phyloP scores from a whole-genome alignment of 2,797 vertebrate species.

The Coccyzus lansbergi region DNA sequence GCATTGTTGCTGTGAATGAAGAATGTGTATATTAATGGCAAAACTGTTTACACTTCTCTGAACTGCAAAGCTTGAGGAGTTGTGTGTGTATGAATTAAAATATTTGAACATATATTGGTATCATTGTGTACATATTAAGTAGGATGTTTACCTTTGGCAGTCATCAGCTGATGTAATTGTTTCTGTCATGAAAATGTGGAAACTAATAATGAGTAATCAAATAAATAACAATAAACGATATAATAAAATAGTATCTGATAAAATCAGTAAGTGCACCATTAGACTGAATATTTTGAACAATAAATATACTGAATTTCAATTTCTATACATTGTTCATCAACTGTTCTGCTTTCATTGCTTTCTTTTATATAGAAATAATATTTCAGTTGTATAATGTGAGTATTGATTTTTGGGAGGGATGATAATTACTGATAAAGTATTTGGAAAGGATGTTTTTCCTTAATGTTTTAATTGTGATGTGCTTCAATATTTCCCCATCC shows the following conservation, averaged over 20 bases:
- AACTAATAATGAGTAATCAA: background rate
- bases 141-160: constrained; percentile 76
- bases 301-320: background rate
- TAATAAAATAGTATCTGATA: constrained; percentile 18
- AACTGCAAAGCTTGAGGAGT: constrained; percentile 63
- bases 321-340: background rate
- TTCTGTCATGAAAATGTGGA: constrained; percentile 44
- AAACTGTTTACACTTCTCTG: constrained; percentile 71
- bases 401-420: background rate
- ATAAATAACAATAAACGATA: no score
- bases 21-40: constrained; percentile 67
- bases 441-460: background rate
- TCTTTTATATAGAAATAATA: background rate
- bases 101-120: background rate
- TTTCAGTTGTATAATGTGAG: background rate
- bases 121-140: constrained; percentile 64
- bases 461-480: background rate
- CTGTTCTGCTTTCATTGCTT: background rate
- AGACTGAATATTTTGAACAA: constrained; percentile 13
- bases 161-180: constrained; percentile 61
- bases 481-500: background rate
- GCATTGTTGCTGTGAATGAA: constrained; percentile 59
- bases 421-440: background rate
- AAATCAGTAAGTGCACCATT: constrained; percentile 27
- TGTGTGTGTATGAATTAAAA: background rate